Evolutionary conservation across 2,888 invertebrate species (phyloP).

Genomic region (Latrodectus hesperus): DNA sequence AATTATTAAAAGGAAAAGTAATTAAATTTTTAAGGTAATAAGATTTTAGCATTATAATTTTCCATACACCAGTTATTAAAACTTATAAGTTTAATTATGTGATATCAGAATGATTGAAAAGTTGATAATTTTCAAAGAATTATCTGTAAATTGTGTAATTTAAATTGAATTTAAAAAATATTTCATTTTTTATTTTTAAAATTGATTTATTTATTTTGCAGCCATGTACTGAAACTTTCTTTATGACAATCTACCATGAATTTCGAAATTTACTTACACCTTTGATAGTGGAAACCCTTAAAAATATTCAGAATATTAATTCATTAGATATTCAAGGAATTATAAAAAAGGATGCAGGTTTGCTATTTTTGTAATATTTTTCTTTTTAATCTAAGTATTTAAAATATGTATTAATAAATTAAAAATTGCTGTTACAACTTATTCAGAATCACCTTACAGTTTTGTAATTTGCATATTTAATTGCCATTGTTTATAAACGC

Average conservation of each 20-base stretch:
- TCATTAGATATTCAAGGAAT: conserved; percentile 86
- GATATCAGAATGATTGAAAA: background rate
- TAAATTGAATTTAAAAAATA: background rate
- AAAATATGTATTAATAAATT: background rate
- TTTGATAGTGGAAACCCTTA: conserved; percentile 83
- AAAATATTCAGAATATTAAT: conserved; percentile 81
- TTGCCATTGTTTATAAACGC: background rate
- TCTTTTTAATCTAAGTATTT: background rate
- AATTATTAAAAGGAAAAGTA: too few species aligned
- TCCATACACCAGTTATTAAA: background rate
- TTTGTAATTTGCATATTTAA: background rate
- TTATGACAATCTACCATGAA: conserved; percentile 87
- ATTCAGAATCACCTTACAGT: background rate
- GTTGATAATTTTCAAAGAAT: background rate
- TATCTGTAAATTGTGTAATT: background rate
- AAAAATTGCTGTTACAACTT: background rate
- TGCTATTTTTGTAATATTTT: conserved; percentile 24
- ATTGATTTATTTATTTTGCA: conserved; percentile 74
- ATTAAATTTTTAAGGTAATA: background rate
- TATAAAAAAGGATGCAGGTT: conserved; percentile 87
- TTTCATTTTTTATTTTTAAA: background rate
- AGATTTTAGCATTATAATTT: background rate
- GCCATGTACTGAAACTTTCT: conserved; percentile 92
- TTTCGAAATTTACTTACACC: conserved; percentile 84
- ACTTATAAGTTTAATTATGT: too few species aligned